A percentile compares a stretch with the other conserved stretches of the same genome.
These are phyloP conservation scores for Chironex yamaguchii DNA, from an alignment of 30 jellyfish, hydroid and myxozoan species.

Conservation along the genomic window DNA sequence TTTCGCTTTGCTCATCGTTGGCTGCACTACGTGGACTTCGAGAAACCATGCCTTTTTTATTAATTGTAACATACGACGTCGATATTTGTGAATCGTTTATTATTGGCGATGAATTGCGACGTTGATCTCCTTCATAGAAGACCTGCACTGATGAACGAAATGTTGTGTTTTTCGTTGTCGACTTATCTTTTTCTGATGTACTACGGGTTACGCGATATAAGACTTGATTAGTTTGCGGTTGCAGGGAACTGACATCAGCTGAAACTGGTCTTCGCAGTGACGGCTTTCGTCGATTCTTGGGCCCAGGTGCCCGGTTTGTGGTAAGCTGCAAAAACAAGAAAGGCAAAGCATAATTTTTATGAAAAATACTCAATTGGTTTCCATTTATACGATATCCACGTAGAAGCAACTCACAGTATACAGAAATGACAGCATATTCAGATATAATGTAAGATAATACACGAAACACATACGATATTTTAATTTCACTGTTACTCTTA, in stretches of 20 bases:
- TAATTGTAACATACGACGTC: neutral
- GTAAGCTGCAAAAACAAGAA: neutral
- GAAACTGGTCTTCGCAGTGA: neutral
- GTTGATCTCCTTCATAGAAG: neutral
- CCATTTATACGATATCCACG: no score
- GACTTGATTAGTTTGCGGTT: neutral
- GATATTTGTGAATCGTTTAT: neutral
- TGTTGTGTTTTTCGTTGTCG: neutral
- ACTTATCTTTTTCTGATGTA: no score
- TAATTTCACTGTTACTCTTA: no score
- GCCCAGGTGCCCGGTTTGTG: neutral
- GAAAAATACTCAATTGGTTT: no score
- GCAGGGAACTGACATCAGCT: neutral
- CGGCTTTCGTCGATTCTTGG: neutral
- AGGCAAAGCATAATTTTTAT: no score
- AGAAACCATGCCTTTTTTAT: neutral
- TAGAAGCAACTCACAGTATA: no score
- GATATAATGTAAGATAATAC: no score
- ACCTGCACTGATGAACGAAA: neutral
- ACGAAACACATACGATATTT: no score
- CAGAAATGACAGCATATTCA: no score
- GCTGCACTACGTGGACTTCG: neutral
- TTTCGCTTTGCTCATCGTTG: neutral
- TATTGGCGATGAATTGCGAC: neutral
- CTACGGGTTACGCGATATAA: neutral